Conservation (phyloP, 2,113 vertebrate genomes). For the Neodon shergylaensis region DNA sequence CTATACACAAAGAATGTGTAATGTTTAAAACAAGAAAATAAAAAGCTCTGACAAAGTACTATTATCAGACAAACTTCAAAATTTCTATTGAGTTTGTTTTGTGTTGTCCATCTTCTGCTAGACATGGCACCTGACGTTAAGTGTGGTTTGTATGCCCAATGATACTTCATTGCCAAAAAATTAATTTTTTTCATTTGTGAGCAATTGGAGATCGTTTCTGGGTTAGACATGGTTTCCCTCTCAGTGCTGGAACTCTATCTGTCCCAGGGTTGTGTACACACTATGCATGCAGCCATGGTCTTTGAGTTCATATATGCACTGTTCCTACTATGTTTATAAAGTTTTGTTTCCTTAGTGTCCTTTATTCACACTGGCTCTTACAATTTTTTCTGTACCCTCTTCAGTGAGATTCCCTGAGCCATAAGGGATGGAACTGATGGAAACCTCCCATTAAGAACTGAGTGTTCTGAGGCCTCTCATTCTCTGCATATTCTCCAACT, state of each 20-base stretch:
- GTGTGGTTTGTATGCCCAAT: neutral
- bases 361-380: neutral
- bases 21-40: neutral
- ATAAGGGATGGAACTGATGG: neutral
- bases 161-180: neutral
- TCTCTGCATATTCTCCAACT: neutral
- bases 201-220: neutral
- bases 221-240: neutral
- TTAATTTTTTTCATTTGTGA: neutral
- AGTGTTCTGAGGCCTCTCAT: neutral
- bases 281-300: neutral
- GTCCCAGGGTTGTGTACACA: neutral
- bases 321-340: neutral
- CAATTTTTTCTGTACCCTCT: neutral
- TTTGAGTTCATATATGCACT: neutral
- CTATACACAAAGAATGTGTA: neutral
- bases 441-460: neutral
- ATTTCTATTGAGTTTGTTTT: neutral
- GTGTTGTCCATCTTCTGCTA: neutral
- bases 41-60: neutral
- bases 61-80: neutral
- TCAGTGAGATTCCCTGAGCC: neutral
- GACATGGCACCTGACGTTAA: neutral
- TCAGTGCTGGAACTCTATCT: neutral
- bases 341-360: neutral